Percentiles rank a stretch among this genome's conserved stretches.
Evolutionary conservation across 2,888 invertebrate species (phyloP).

Genomic region (Acleris sparsana): DNA sequence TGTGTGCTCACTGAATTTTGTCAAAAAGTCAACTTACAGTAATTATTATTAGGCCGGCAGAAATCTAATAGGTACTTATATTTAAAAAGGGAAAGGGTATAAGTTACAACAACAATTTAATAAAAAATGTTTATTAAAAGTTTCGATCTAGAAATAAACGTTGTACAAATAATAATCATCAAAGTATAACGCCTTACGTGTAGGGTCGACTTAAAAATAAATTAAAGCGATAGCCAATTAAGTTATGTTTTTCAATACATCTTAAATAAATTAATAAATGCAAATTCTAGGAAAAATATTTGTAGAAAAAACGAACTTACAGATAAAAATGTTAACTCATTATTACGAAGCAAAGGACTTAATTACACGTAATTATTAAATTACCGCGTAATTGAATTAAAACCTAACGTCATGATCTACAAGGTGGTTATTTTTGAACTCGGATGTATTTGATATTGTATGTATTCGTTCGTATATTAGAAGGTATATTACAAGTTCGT

Average conservation of each 20-base stretch:
- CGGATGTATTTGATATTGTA: too few relatives aligned
- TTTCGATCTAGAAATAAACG: conserved; percentile 22
- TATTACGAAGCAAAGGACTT: too few relatives aligned
- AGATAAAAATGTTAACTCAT: too few relatives aligned
- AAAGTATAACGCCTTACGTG: conserved; percentile 12
- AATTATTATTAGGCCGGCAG: too few relatives aligned
- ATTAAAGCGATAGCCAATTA: conserved; percentile 29
- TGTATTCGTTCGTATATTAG: too few relatives aligned
- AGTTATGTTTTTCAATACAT: neutral
- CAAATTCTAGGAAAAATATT: conserved; percentile 23
- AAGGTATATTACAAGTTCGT: neutral
- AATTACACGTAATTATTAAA: too few relatives aligned
- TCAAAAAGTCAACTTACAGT: too few relatives aligned
- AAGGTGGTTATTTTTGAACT: too few relatives aligned
- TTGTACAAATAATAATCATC: conserved; percentile 24
- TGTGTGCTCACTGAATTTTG: too few relatives aligned
- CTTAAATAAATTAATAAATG: conserved; percentile 24
- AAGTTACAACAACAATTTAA: neutral
- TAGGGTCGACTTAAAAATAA: conserved; percentile 12
- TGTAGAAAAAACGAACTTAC: neutral
- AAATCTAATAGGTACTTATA: neutral
- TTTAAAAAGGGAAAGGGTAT: neutral
- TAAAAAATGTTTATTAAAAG: conserved; percentile 25
- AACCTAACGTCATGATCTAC: too few relatives aligned
- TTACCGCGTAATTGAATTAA: too few relatives aligned